Evolutionary conservation across 2,888 invertebrate species (phyloP), one percentile per base, ranked within the genome.

Genomic region (Zygogramma bicolorata): DNA sequence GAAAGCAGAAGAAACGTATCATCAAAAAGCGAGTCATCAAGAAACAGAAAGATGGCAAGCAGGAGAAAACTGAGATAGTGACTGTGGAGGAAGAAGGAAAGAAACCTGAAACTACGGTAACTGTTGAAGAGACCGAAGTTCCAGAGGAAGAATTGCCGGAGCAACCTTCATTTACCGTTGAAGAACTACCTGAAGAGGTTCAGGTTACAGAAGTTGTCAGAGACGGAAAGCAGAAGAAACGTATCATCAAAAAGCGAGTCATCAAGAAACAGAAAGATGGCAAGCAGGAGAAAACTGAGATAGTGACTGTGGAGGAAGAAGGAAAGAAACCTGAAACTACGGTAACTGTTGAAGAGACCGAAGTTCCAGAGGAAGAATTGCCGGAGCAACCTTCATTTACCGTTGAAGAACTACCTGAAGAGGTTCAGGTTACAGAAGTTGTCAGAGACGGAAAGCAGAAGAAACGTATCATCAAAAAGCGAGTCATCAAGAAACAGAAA

Each of bases 21-120:
- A 81, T 86, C 4, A 88, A 86, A 42, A 88, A 85, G 58, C 84
- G 88, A 42, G 77, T 85, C 0, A 86, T 88, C 57, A 88, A 85
- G 68, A 88, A 88, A 76, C 86, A 85, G 4, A 86, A 79, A 75
- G 87, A 84, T 68, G 78, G 83, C 57, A 86, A 83, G 77, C 84
- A 87, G 57, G n/a, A n/a, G n/a, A n/a, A n/a, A n/a, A n/a, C n/a
- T n/a, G 88, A 88, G 78, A 46, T 68, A 59, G 75, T 82, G 29
- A 82, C 88, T 40, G 86, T 84, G n/a, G n/a, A n/a, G 83, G 22
- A 75, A 80, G 74, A 75, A 68, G 78, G 74, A 27, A 73, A 75
- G 49, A 87, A 86, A 46, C 79, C 81, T 18, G 76, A 80, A 75
- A 83, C 81, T 1, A 79, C 80, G 18, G 38, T 13, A 13, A 38